These are phyloP conservation scores for Cyprinodon brontotheroides DNA, from an alignment of 2,113 vertebrate species.

Conservation along the genomic window DNA sequence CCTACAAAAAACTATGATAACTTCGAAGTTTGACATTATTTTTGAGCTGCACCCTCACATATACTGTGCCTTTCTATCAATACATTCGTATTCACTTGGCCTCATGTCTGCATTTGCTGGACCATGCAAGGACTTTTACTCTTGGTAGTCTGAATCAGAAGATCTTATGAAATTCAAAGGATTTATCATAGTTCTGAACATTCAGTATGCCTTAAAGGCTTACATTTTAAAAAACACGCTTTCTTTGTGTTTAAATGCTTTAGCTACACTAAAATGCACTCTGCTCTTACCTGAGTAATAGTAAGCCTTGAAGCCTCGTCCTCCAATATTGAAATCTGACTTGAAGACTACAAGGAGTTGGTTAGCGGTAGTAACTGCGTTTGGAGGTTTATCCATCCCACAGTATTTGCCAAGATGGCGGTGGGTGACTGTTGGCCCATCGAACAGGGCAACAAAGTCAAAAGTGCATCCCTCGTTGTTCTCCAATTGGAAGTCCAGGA, in stretches of 20 bases:
- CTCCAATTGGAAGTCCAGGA: slow-evolving; percentile 94
- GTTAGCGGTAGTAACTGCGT: slow-evolving; percentile 80
- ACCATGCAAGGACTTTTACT: slow-evolving; percentile 8
- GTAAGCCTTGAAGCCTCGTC: slow-evolving; percentile 92
- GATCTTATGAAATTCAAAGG: slow-evolving; percentile 12
- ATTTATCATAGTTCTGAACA: slow-evolving; percentile 14
- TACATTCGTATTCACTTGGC: slow-evolving; percentile 3
- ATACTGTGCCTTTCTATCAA: not conserved
- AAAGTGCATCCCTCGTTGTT: slow-evolving; percentile 89
- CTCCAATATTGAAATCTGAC: slow-evolving; percentile 96
- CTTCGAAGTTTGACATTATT: not conserved
- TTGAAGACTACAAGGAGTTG: slow-evolving; percentile 92
- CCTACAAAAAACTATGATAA: not conserved
- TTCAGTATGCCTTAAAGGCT: not conserved
- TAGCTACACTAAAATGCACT: too few relatives aligned
- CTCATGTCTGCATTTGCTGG: not conserved
- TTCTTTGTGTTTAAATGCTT: not conserved
- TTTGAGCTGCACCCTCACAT: not conserved
- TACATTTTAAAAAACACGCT: not conserved
- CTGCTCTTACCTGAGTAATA: slow-evolving; percentile 94
- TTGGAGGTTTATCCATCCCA: slow-evolving; percentile 81
- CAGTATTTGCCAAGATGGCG: slow-evolving; percentile 85
- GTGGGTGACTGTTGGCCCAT: slow-evolving; percentile 80
- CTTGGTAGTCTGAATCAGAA: slow-evolving; percentile 5
- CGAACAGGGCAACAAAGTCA: slow-evolving; percentile 91